Evolutionary conservation across 1,140 invertebrate species (phyloP), one percentile per base, ranked within the genome.

Genomic region (Arion vulgaris): DNA sequence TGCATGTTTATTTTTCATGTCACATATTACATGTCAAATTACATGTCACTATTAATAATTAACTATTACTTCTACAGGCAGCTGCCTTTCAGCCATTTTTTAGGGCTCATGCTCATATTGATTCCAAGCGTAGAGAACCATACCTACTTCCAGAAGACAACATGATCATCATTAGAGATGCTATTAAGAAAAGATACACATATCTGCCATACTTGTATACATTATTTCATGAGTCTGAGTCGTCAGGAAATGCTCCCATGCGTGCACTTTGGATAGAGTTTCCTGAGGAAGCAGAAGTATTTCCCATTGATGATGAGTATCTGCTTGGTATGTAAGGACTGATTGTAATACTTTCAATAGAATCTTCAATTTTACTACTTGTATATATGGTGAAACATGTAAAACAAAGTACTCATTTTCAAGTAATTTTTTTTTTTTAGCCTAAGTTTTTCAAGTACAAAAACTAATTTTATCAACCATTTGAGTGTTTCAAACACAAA

Each of bases 161-260:
- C 7, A 95, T 95, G 32, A 93, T 94, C 51, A 93, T 96, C 0
- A 95, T 99, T 19, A 93, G 97, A 38, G 95, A 96, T 71, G 95
- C 97, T 0, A 93, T 99, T 49, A 92, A 96, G 68, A 93, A 94
- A 36, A 94, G 98, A 74, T 99, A 99, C 89, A 94, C 95, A 0
- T 96, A 97, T 82, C 92, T 99, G 26, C 98, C 99, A 9, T 95
- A 96, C 83, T 99, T 97, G 98, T 94, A 99, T 92, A 99, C 98
- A 0, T 90, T 98, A 13, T 99, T 99, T 93, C 96, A 96, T 91
- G 95, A 99, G 88, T 96, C 98, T 88, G 95, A 98, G 83, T 89
- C 94, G 90, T 84, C 87, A 86, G 90, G 97, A 95, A 7, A 93
- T 93, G 98, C 98, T 0, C 95, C 98, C 0, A 97, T 99, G 93